These are phyloP conservation scores for Andinoacara biseriatus DNA, from an alignment of 2,113 vertebrate genomes.

Conservation along the genomic window DNA sequence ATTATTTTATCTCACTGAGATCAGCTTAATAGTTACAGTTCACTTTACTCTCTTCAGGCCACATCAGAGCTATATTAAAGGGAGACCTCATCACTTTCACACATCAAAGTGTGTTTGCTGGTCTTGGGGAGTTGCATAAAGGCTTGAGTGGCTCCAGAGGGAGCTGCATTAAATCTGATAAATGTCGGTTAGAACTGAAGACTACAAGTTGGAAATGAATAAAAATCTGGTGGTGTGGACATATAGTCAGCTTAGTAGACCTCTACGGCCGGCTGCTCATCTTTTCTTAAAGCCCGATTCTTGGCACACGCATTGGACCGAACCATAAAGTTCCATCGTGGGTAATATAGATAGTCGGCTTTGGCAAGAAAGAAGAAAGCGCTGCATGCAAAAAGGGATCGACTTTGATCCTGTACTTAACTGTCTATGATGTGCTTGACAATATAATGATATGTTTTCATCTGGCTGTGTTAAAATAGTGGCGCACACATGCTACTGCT, in stretches of 20 bases:
- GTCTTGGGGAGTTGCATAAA: slow-evolving; percentile 12
- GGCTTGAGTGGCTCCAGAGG: slow-evolving; percentile 10
- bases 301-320: not conserved
- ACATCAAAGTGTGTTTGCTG: slow-evolving; percentile 13
- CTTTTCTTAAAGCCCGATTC: not conserved
- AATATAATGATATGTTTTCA: not conserved
- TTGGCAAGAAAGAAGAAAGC: not conserved
- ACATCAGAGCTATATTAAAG: slow-evolving; percentile 6
- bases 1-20: slow-evolving; percentile 22
- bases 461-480: slow-evolving; percentile 3
- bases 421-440: not conserved
- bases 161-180: slow-evolving; percentile 11
- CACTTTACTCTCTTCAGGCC: slow-evolving; percentile 1
- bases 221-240: slow-evolving; percentile 1
- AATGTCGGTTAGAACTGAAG: slow-evolving; percentile 15
- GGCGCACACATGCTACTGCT: not conserved
- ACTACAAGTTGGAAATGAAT: slow-evolving; percentile 19
- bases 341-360: not conserved
- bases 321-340: not conserved
- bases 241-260: not conserved
- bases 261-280: not conserved
- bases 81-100: slow-evolving; percentile 9
- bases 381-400: not conserved
- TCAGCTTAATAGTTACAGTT: slow-evolving; percentile 1
- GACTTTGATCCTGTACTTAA: not conserved